Conservation (phyloP, 2,888 invertebrate genomes). For the Thalpophila matura region DNA sequence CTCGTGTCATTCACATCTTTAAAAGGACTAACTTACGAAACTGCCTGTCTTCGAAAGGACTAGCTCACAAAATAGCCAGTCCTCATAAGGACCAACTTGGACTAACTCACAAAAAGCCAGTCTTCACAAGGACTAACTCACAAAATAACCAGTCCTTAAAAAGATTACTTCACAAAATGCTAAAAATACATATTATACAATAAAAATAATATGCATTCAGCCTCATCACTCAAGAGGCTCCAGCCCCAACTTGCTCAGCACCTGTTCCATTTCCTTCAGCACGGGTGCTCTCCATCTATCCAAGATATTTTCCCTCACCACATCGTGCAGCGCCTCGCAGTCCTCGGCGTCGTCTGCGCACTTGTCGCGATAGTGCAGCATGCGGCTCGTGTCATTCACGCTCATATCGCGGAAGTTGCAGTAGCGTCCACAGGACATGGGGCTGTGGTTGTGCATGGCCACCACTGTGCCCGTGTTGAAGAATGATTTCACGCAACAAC, state of each 20-base stretch:
- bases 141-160: no score
- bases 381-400: background rate
- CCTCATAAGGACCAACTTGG: no score
- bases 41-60: no score
- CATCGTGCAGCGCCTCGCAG: constrained; percentile 1
- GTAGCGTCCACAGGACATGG: constrained; percentile 16
- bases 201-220: no score
- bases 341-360: background rate
- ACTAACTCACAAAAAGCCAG: no score
- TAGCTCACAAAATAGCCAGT: no score
- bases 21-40: no score
- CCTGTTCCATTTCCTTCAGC: background rate
- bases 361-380: constrained; percentile 1
- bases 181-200: no score
- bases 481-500: constrained; percentile 38
- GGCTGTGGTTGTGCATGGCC: constrained; percentile 45
- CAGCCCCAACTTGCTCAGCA: background rate
- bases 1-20: background rate
- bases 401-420: background rate
- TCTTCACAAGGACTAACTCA: no score
- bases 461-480: constrained; percentile 36
- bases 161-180: no score
- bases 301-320: constrained; percentile 4
- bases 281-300: constrained; percentile 3
- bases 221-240: background rate